Evolutionary conservation across 2,113 vertebrate species (phyloP).

Genomic region (Halichoerus grypus): DNA sequence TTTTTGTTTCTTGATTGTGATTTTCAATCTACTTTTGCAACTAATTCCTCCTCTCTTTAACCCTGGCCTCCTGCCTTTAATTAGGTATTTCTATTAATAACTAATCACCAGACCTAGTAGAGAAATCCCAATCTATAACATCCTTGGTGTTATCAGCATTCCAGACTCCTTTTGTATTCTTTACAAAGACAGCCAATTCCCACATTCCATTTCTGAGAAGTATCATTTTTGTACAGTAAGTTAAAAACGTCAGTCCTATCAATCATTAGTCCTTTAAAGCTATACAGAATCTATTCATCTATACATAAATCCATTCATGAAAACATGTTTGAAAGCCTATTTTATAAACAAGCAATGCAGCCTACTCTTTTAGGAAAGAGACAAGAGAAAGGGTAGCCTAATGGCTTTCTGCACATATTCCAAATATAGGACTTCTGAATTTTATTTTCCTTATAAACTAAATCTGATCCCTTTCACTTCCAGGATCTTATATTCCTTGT

Average conservation of each 20-base stretch:
- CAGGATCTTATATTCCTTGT: conserved; percentile 21
- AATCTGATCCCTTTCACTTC: conserved; percentile 51
- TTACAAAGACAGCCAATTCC: background rate
- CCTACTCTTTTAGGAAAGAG: conserved; percentile 50
- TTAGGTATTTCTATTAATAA: conserved; percentile 40
- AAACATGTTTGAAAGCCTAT: conserved; percentile 4
- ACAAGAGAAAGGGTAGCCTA: background rate
- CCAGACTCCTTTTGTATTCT: background rate
- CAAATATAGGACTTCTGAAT: background rate
- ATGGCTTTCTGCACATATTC: background rate
- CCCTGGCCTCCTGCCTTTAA: background rate
- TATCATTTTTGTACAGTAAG: conserved; percentile 46
- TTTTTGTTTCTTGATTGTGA: conserved; percentile 16
- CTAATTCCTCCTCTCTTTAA: conserved; percentile 13
- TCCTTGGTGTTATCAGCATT: background rate
- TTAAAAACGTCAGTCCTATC: conserved; percentile 25
- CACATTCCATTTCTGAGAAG: conserved; percentile 45
- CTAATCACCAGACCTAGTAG: background rate
- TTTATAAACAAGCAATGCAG: background rate
- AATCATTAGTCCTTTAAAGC: conserved; percentile 15
- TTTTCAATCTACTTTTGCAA: conserved; percentile 48
- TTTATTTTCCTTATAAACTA: conserved; percentile 57
- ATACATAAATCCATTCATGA: conserved; percentile 17
- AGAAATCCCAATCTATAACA: background rate
- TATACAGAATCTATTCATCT: background rate